These are phyloP conservation scores for Takifugu bimaculatus DNA, from an alignment of 2,113 vertebrate genomes.

Conservation along the genomic window DNA sequence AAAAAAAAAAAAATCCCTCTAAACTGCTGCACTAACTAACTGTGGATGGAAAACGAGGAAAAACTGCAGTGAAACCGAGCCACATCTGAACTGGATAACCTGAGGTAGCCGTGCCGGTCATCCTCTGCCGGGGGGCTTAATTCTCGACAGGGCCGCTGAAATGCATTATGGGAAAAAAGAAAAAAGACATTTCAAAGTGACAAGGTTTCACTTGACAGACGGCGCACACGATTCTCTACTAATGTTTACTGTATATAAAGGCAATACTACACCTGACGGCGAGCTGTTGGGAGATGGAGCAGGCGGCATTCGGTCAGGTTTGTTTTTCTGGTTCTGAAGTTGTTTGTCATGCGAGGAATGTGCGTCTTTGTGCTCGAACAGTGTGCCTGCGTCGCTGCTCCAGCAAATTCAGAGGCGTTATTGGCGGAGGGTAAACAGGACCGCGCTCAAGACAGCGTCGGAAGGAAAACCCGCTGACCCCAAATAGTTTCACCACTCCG, in stretches of 20 bases:
- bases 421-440: neutral
- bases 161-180: slow-evolving; percentile 28
- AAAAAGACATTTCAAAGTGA: slow-evolving; percentile 54
- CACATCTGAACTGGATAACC: slow-evolving; percentile 54
- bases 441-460: neutral
- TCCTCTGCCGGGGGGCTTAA: neutral
- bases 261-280: slow-evolving; percentile 3
- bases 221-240: slow-evolving; percentile 11
- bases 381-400: slow-evolving; percentile 8
- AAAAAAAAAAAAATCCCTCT: slow-evolving; percentile 33
- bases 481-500: slow-evolving; percentile 11
- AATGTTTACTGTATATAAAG: slow-evolving; percentile 41
- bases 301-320: slow-evolving; percentile 12
- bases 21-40: slow-evolving; percentile 55
- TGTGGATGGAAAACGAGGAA: slow-evolving; percentile 27
- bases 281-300: slow-evolving; percentile 2
- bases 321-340: slow-evolving; percentile 34
- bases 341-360: slow-evolving; percentile 36
- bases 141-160: slow-evolving; percentile 20
- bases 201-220: neutral
- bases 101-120: slow-evolving; percentile 44
- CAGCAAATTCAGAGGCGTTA: slow-evolving; percentile 28
- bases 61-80: slow-evolving; percentile 14
- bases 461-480: slow-evolving; percentile 7
- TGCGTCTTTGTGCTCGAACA: slow-evolving; percentile 12